These are phyloP conservation scores for Spinus olivaceus DNA, from an alignment of 2,797 vertebrate genomes.

Conservation along the genomic window DNA sequence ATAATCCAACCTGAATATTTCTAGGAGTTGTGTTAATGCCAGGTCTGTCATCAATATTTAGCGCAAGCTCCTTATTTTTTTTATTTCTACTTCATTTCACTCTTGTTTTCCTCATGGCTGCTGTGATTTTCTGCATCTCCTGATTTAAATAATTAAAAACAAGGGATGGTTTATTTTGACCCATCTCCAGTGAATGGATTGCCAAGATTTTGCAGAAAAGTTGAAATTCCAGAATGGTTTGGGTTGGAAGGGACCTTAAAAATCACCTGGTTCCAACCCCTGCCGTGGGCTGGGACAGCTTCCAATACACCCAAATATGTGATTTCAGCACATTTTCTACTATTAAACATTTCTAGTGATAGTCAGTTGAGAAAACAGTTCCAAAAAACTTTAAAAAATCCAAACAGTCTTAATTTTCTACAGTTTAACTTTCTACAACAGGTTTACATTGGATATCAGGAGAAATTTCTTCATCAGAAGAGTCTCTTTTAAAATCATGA, in stretches of 20 bases:
- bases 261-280: neutral
- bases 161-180: neutral
- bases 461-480: neutral
- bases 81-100: neutral
- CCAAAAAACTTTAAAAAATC: neutral
- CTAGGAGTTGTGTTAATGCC: neutral
- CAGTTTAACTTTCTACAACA: neutral
- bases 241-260: neutral
- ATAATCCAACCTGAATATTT: neutral
- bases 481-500: neutral
- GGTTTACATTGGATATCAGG: neutral
- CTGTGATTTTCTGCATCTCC: neutral
- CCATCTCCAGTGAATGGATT: accelerated
- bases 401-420: neutral
- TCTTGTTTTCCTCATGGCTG: neutral
- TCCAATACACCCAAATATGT: neutral
- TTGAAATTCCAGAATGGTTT: neutral
- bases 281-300: neutral
- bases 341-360: neutral
- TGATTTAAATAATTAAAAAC: neutral
- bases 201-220: neutral
- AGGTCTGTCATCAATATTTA: neutral
- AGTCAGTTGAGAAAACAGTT: neutral
- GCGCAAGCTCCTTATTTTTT: neutral
- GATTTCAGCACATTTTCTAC: neutral